Percentiles rank a stretch among this genome's conserved stretches.
These are phyloP conservation scores for Willisornis vidua DNA, from an alignment of 2,113 vertebrate genomes.

Conservation along the genomic window DNA sequence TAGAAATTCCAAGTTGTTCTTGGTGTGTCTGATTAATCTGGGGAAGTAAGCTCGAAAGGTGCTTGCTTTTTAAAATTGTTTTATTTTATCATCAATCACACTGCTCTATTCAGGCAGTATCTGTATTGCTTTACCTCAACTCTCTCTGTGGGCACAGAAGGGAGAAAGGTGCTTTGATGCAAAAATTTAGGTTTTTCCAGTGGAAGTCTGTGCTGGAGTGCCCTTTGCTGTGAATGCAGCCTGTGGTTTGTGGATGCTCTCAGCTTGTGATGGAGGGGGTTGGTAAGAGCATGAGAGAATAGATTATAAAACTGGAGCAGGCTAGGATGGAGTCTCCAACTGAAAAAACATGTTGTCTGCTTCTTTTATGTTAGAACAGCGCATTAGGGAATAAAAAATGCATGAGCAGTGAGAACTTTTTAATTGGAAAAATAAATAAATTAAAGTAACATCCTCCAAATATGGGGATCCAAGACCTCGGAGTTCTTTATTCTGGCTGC, in stretches of 20 bases:
- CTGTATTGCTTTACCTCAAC: neutral
- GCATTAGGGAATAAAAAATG: slow-evolving; percentile 61
- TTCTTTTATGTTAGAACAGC: slow-evolving; percentile 52
- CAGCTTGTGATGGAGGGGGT: slow-evolving; percentile 2
- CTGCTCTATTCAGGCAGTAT: neutral
- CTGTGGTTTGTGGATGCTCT: slow-evolving; percentile 19
- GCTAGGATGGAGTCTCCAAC: neutral
- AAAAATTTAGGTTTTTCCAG: slow-evolving; percentile 33
- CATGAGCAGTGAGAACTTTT: slow-evolving; percentile 40
- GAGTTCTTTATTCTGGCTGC: slow-evolving; percentile 45
- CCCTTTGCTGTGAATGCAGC: slow-evolving; percentile 21
- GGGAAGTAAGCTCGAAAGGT: neutral
- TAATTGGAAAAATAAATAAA: slow-evolving; percentile 69
- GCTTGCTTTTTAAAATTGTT: neutral
- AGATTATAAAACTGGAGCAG: slow-evolving; percentile 35
- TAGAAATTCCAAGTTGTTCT: neutral
- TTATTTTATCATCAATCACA: neutral
- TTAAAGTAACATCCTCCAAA: slow-evolving; percentile 21
- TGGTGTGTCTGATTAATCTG: neutral
- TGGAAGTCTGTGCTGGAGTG: neutral
- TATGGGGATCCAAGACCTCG: neutral
- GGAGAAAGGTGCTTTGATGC: neutral
- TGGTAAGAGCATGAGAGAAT: slow-evolving; percentile 39
- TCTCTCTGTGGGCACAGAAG: neutral
- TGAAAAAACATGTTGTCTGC: slow-evolving; percentile 30